These are phyloP conservation scores for Drosophila albomicans DNA, from an alignment of 1,140 invertebrate species.

Conservation along the genomic window DNA sequence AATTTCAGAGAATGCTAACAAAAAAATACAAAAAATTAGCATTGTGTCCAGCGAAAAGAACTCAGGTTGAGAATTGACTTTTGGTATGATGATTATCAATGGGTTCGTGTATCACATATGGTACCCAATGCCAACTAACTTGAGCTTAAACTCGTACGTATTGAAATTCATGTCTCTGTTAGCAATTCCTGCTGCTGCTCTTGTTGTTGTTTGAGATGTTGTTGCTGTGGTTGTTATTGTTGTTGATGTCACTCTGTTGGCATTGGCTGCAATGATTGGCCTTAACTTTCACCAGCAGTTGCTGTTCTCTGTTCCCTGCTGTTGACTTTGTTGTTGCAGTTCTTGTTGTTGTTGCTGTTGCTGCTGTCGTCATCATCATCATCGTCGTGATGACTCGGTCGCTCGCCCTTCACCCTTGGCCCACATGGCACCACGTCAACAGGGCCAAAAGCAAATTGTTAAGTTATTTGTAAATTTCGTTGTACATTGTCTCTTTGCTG, in stretches of 20 bases:
- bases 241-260: conserved; percentile 54
- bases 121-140: conserved; percentile 21
- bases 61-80: conserved; percentile 23
- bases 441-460: conserved; percentile 78
- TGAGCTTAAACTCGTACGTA: conserved; percentile 44
- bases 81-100: conserved; percentile 20
- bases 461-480: conserved; percentile 79
- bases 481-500: conserved; percentile 45
- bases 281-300: conserved; percentile 71
- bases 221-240: conserved; percentile 25
- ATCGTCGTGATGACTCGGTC: conserved; percentile 51
- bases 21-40: conserved; percentile 33
- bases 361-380: conserved; percentile 20
- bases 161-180: conserved; percentile 80
- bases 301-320: conserved; percentile 23
- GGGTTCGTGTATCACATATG: conserved; percentile 18
- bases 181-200: conserved; percentile 55
- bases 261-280: conserved; percentile 73
- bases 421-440: conserved; percentile 46
- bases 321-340: conserved; percentile 39
- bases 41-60: conserved; percentile 11
- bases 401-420: conserved; percentile 42
- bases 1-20: conserved; percentile 25
- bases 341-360: not conserved
- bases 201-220: conserved; percentile 41